Evolutionary conservation across 2,797 vertebrate genomes (phyloP).

Genomic region (Muscicapa comitata): DNA sequence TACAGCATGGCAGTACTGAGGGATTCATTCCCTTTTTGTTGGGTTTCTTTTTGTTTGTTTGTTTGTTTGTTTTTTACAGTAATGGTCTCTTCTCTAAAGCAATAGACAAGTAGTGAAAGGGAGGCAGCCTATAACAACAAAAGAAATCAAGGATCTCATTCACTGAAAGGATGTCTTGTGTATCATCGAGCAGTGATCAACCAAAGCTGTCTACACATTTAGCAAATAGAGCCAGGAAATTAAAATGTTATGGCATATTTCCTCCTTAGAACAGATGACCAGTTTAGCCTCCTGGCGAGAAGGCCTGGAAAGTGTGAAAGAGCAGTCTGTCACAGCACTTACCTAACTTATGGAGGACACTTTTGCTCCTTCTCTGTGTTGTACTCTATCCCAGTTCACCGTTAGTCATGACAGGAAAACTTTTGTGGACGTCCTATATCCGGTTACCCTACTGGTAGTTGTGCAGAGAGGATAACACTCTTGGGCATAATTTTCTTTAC

Average conservation of each 20-base stretch:
- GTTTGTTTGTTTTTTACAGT: background rate
- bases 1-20: background rate
- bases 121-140: background rate
- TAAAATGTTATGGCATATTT: slow-evolving; percentile 6
- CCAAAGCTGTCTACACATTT: background rate
- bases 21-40: background rate
- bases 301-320: slow-evolving; percentile 16
- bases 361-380: background rate
- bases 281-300: slow-evolving; percentile 26
- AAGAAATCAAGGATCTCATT: background rate
- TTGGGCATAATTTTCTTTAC: background rate
- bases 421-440: background rate
- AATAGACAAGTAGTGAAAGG: background rate
- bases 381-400: background rate
- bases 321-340: background rate
- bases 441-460: background rate
- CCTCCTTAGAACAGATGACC: slow-evolving; percentile 26
- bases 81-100: background rate
- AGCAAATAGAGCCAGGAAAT: background rate
- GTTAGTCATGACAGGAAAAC: background rate
- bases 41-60: too few species aligned
- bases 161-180: background rate
- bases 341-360: background rate
- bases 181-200: background rate
- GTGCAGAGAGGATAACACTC: background rate